Evolutionary conservation across 2,113 vertebrate species (phyloP).

Genomic region (Thryonomys swinderianus): DNA sequence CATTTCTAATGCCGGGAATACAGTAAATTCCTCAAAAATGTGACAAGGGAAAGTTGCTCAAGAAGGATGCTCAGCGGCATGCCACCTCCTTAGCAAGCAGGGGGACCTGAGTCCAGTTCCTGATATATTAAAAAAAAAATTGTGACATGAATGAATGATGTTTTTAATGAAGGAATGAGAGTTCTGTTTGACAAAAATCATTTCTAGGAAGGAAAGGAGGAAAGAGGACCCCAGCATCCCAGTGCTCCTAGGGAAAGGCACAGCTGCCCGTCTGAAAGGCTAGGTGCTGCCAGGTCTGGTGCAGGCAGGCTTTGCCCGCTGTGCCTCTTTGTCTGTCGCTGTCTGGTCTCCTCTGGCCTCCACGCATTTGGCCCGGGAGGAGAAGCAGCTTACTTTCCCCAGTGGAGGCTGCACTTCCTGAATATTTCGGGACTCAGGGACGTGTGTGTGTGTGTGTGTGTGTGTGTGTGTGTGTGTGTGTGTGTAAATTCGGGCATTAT

Average conservation of each 20-base stretch:
- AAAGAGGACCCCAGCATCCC: neutral
- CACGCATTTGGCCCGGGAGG: neutral
- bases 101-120: too few relatives aligned
- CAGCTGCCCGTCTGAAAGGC: too few relatives aligned
- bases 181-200: neutral
- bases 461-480: neutral
- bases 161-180: neutral
- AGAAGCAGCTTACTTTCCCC: neutral
- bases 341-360: neutral
- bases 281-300: neutral
- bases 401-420: neutral
- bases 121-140: neutral
- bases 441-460: neutral
- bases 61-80: too few relatives aligned
- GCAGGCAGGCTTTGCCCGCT: neutral
- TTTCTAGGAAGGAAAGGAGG: neutral
- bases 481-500: neutral
- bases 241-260: neutral
- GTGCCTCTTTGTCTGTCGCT: too few relatives aligned
- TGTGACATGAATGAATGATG: neutral
- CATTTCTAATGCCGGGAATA: neutral
- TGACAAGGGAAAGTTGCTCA: too few relatives aligned
- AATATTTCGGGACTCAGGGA: neutral
- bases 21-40: neutral
- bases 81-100: too few relatives aligned